Evolutionary conservation across 2,888 invertebrate species (phyloP).

Genomic region (Troglohyphantes excavatus): DNA sequence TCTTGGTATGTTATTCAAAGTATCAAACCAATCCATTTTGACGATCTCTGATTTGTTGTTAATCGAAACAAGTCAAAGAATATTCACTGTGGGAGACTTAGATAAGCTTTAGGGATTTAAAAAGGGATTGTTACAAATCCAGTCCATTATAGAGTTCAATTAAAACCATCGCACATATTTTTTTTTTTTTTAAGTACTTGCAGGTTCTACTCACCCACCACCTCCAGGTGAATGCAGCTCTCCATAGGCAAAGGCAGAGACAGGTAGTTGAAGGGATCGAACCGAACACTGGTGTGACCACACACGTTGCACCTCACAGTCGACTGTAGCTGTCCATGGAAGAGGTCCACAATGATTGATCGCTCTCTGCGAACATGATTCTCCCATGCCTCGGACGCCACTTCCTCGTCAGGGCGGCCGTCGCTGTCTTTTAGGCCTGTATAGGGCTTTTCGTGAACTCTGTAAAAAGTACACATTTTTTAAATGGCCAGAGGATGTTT

Average conservation of each 20-base stretch:
- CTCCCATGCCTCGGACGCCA: slow-evolving; percentile 89
- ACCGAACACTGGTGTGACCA: slow-evolving; percentile 91
- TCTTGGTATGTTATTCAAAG: no score
- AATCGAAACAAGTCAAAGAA: no score
- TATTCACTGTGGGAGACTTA: no score
- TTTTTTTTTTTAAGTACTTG: no score
- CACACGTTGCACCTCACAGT: slow-evolving; percentile 92
- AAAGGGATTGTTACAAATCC: no score
- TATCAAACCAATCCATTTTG: no score
- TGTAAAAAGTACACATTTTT: slow-evolving; percentile 77
- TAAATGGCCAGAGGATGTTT: no score
- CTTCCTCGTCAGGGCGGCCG: slow-evolving; percentile 88
- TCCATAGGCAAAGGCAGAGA: slow-evolving; percentile 95
- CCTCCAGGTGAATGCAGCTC: slow-evolving; percentile 89
- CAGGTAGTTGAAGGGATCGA: slow-evolving; percentile 95
- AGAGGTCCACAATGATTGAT: slow-evolving; percentile 93
- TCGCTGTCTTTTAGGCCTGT: slow-evolving; percentile 89
- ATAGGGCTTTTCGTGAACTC: slow-evolving; percentile 89
- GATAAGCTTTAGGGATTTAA: no score
- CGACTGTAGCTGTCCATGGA: slow-evolving; percentile 95
- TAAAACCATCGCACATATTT: no score
- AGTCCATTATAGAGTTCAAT: no score
- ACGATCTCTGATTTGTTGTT: no score
- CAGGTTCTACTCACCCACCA: slow-evolving; percentile 85
- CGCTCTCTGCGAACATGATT: slow-evolving; percentile 91